Evolutionary conservation across 2,113 vertebrate species (phyloP), one percentile per base, ranked within the genome.

Genomic region (Variabilichromis moorii): DNA sequence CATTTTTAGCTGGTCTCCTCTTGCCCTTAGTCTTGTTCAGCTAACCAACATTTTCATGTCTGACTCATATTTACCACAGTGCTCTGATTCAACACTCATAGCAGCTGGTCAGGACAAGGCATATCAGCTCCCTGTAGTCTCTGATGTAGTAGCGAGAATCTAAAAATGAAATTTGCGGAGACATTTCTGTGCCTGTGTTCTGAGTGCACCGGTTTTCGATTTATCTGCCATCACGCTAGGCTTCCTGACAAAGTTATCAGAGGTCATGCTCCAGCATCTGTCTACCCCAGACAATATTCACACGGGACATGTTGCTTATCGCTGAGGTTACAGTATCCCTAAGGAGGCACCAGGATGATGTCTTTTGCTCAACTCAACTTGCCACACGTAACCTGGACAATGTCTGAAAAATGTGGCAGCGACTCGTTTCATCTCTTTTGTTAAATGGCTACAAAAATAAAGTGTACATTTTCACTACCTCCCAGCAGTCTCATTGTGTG

Each of bases 231-330:
- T 89, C 59, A 54, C 21, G 37, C 85, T 84, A 40, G 86, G 90
- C 87, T 90, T 47, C 78, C 86, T 93, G 93, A 90, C 94, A 91
- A 83, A 81, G 89, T 91, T 90, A 88, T 94, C 92, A 73, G 83
- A 89, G 94, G 92, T 95, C 93, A 90, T 76, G 54, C 28, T 83
- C 55, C 84, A 89, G 86, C 61, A 86, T 93, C 92, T 92, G 92
- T 90, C 91, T 90, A 17, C 84, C 28, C 28, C 68, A 92, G 91
- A 95, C 86, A 12, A 50, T 78, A 78, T 50, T 82, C 87, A 78
- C 85, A 71, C 37, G 80, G 79, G 90, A 89, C 84, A 66, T 31
- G 85, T 37, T 4, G 45, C 79, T 94, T 88, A 88, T 93, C 86
- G 47, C 86, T n/a, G 47, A 26, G 80, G 89, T 50, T 84, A 84